A percentile compares a stretch with the other conserved stretches of the same genome.
phyloP scores from a whole-genome alignment of 1,140 invertebrate genomes.

The Riptortus pedestris region DNA sequence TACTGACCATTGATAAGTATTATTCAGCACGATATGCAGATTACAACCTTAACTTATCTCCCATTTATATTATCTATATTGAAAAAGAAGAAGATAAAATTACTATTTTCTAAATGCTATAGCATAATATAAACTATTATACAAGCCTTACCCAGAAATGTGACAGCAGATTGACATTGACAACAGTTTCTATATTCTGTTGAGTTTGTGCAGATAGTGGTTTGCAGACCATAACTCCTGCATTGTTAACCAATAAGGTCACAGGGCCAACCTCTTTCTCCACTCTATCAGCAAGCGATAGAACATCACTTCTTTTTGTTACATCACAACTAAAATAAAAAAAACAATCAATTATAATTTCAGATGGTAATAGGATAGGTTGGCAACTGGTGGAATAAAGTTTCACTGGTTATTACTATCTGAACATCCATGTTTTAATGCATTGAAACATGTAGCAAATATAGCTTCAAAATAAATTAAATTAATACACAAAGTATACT shows the following conservation, averaged over 20 bases:
- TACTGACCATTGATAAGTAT: too few species aligned
- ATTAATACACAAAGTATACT: too few species aligned
- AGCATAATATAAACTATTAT: too few species aligned
- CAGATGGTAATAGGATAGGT: neutral
- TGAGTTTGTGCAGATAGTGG: conserved; percentile 51
- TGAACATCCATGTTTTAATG: neutral
- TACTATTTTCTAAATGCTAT: too few species aligned
- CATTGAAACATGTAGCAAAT: too few species aligned
- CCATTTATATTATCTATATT: too few species aligned
- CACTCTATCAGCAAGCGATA: conserved; percentile 44
- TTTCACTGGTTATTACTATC: neutral
- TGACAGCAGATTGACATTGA: conserved; percentile 68
- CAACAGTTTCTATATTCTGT: conserved; percentile 54
- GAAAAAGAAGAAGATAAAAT: too few species aligned
- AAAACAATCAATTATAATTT: too few species aligned
- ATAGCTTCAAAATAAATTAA: too few species aligned
- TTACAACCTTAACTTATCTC: too few species aligned
- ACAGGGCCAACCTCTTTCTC: conserved; percentile 56
- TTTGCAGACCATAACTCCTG: conserved; percentile 75
- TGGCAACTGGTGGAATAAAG: neutral
- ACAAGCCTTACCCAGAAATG: conserved; percentile 76
- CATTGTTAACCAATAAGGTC: conserved; percentile 72
- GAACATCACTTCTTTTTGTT: conserved; percentile 47
- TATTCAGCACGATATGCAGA: too few species aligned
- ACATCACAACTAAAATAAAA: conserved; percentile 53